Conservation (phyloP, 2,888 invertebrate genomes). For the Eustalomyia histrio region DNA sequence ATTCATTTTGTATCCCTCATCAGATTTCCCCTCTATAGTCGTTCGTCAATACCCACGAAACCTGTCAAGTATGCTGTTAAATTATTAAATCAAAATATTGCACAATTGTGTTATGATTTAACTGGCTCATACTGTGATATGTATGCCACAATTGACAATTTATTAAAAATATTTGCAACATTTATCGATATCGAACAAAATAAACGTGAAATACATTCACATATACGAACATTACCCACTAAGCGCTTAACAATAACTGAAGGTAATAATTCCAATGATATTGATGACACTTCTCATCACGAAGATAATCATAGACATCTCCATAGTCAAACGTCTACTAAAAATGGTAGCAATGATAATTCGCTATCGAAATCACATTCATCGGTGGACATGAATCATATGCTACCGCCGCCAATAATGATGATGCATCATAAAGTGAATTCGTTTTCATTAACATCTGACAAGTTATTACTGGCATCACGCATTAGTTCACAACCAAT, state of each 20-base stretch:
- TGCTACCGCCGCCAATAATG: constrained; percentile 69
- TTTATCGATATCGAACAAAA: constrained; percentile 71
- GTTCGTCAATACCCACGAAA: constrained; percentile 76
- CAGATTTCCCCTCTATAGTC: constrained; percentile 90
- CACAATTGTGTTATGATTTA: constrained; percentile 84
- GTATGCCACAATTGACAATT: constrained; percentile 76
- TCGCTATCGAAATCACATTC: constrained; percentile 74
- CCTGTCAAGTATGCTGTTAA: constrained; percentile 92
- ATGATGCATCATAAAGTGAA: constrained; percentile 60
- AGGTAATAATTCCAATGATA: constrained; percentile 57
- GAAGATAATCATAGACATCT: constrained; percentile 11
- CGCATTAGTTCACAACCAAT: constrained; percentile 49
- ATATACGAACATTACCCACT: constrained; percentile 29
- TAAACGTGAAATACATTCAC: constrained; percentile 41
- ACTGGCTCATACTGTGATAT: constrained; percentile 73
- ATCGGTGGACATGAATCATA: constrained; percentile 76
- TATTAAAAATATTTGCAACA: constrained; percentile 73
- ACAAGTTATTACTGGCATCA: constrained; percentile 35
- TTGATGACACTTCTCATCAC: constrained; percentile 24
- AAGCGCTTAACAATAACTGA: constrained; percentile 49
- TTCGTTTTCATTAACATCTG: constrained; percentile 70
- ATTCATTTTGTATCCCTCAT: background rate
- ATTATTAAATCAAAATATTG: constrained; percentile 95
- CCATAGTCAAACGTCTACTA: constrained; percentile 39
- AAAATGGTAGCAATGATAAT: constrained; percentile 49